These are phyloP conservation scores for Amiota minor DNA, from an alignment of 2,888 invertebrate species.

Conservation along the genomic window DNA sequence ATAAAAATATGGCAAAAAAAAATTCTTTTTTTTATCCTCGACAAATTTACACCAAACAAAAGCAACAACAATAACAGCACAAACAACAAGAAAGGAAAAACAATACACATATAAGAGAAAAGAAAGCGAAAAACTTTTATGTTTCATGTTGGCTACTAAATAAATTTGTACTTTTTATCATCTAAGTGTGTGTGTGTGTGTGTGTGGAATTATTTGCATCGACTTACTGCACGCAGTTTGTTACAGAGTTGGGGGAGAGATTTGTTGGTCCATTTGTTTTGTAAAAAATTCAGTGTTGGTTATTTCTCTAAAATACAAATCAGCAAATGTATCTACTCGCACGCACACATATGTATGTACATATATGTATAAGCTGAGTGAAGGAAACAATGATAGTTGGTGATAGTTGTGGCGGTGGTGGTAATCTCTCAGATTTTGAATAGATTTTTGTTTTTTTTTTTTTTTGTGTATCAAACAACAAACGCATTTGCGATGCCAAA, in stretches of 20 bases:
- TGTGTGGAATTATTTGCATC: background rate
- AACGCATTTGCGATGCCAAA: background rate
- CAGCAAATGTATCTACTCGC: too few relatives aligned
- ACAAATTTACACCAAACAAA: conserved; percentile 10
- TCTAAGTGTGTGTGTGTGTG: background rate
- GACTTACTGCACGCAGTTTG: too few relatives aligned
- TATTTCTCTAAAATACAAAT: conserved; percentile 15
- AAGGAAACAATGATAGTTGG: background rate
- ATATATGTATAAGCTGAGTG: background rate
- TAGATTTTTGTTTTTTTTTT: too few relatives aligned
- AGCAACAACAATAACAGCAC: background rate
- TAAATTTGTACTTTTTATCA: background rate
- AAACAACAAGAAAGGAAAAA: background rate
- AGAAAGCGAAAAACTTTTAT: background rate
- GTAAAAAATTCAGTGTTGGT: conserved; percentile 16
- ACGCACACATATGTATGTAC: too few relatives aligned
- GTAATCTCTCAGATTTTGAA: background rate
- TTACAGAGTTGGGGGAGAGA: too few relatives aligned
- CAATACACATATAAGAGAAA: background rate
- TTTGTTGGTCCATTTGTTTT: conserved; percentile 3
- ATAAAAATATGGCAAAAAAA: background rate
- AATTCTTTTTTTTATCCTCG: background rate
- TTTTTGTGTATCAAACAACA: background rate
- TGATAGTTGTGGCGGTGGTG: background rate
- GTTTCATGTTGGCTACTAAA: background rate